Evolutionary conservation across 2,113 vertebrate species (phyloP).

Genomic region (Patagioenas fasciata): DNA sequence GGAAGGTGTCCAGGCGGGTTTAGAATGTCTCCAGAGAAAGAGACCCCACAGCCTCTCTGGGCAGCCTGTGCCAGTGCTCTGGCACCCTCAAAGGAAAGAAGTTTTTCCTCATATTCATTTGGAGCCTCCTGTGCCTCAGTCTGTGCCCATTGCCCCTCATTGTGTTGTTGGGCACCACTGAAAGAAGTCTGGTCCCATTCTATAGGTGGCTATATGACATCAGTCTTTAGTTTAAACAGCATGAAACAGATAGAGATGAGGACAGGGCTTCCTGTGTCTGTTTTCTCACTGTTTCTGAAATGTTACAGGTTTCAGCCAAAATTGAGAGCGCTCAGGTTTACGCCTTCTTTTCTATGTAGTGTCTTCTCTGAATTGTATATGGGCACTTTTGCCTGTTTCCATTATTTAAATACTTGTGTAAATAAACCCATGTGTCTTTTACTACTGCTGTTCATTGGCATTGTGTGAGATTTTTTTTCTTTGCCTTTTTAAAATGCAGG

Average conservation of each 20-base stretch:
- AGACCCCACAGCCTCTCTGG: too few species aligned
- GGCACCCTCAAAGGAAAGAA: too few species aligned
- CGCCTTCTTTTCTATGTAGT: neutral
- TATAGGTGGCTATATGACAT: neutral
- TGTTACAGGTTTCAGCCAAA: neutral
- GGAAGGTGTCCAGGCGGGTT: too few species aligned
- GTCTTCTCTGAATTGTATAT: neutral
- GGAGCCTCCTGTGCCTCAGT: too few species aligned
- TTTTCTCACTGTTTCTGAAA: neutral
- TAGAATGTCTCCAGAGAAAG: too few species aligned
- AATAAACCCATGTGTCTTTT: neutral
- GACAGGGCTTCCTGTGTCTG: neutral
- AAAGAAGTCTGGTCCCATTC: too few species aligned
- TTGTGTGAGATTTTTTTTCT: neutral
- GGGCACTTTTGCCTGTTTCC: neutral
- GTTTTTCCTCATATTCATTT: too few species aligned
- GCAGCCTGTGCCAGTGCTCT: too few species aligned
- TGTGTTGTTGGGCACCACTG: too few species aligned
- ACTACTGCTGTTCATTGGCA: neutral
- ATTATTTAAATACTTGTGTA: neutral
- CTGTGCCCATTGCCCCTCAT: too few species aligned
- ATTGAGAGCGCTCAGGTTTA: accelerated
- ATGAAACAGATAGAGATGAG: neutral
- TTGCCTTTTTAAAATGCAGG: slow-evolving; percentile 69
- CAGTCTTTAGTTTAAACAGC: neutral